These are phyloP conservation scores for Pterocles orientalis DNA, from an alignment of 2,113 vertebrate genomes.

Conservation along the genomic window DNA sequence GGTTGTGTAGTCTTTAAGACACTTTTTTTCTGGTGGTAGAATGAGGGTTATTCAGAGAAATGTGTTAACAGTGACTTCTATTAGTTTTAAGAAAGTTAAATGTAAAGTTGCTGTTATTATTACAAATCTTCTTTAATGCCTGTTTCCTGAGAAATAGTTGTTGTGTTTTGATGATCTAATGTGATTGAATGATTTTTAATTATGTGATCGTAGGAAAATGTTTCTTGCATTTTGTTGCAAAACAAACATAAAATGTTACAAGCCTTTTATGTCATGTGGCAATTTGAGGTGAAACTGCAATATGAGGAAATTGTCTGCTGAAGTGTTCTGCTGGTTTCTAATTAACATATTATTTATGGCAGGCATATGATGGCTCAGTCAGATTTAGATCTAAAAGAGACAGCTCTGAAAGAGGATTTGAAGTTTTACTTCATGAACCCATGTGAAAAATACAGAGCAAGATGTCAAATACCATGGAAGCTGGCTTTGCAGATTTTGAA, in stretches of 20 bases:
- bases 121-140: background rate
- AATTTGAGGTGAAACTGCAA: background rate
- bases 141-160: background rate
- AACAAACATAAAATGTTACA: background rate
- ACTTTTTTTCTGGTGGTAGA: background rate
- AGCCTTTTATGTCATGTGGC: background rate
- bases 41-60: background rate
- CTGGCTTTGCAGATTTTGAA: constrained; percentile 93
- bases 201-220: background rate
- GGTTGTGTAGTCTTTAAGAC: background rate
- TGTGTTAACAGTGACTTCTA: background rate
- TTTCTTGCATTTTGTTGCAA: background rate
- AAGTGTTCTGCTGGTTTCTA: background rate
- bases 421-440: constrained; percentile 98
- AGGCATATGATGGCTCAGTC: constrained; percentile 73
- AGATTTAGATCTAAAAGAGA: constrained; percentile 79
- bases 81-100: background rate
- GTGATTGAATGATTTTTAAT: background rate
- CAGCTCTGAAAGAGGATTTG: constrained; percentile 86
- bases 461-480: constrained; percentile 92
- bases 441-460: constrained; percentile 93
- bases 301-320: background rate
- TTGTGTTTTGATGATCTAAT: background rate
- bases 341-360: constrained; percentile 33
- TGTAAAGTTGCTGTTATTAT: background rate